phyloP scores from a whole-genome alignment of 2,797 vertebrate genomes.

The Ctenopoma multispine region DNA sequence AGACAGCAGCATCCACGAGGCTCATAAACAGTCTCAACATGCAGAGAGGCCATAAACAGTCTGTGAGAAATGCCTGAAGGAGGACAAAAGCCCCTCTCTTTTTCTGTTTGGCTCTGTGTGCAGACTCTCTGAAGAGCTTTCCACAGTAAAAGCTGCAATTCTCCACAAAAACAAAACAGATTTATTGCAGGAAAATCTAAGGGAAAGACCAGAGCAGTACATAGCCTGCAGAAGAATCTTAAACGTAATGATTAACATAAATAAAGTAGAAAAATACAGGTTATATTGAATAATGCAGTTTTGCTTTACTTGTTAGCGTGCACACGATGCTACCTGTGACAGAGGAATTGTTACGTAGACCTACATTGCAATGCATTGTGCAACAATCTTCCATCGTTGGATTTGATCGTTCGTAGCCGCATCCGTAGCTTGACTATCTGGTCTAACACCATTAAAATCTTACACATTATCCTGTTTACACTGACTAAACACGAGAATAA shows the following conservation, averaged over 20 bases:
- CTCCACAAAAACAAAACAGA: constrained; percentile 39
- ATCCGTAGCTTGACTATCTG: too few relatives aligned
- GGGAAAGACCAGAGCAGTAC: neutral
- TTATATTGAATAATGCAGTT: neutral
- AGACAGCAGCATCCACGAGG: constrained; percentile 31
- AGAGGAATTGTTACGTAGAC: too few relatives aligned
- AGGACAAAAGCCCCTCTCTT: constrained; percentile 58
- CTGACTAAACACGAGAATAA: too few relatives aligned
- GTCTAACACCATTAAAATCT: too few relatives aligned
- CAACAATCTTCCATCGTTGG: too few relatives aligned
- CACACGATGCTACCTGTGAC: too few relatives aligned
- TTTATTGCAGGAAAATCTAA: constrained; percentile 21
- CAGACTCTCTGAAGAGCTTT: constrained; percentile 33
- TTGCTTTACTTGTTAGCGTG: too few relatives aligned
- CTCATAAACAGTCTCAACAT: constrained; percentile 56
- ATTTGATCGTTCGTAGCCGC: too few relatives aligned
- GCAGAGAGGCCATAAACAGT: constrained; percentile 56
- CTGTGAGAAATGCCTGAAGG: constrained; percentile 42
- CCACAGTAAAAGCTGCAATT: constrained; percentile 40
- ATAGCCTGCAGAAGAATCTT: neutral
- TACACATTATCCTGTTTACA: too few relatives aligned
- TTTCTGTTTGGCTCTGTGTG: constrained; percentile 3
- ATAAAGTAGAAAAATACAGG: neutral
- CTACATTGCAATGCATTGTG: too few relatives aligned
- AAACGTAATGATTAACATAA: neutral